Percentiles rank a stretch among this genome's conserved stretches.
These are phyloP conservation scores for Peromyscus nudipes DNA, from an alignment of 2,797 vertebrate genomes.

Conservation along the genomic window DNA sequence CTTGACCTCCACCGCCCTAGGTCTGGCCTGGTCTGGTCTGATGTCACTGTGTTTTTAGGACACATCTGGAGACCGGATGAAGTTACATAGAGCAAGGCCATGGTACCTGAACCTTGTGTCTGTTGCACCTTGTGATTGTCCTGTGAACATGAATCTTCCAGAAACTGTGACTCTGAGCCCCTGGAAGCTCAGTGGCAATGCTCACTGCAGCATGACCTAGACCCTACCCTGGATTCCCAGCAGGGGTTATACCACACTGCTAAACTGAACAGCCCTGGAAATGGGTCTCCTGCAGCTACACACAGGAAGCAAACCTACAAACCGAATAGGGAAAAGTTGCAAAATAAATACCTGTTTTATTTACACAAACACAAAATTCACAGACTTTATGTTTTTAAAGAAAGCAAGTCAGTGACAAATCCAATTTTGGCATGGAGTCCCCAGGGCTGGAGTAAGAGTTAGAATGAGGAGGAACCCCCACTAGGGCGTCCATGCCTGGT, in stretches of 20 bases:
- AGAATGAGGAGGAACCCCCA: too few species aligned
- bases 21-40: background rate
- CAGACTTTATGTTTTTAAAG: background rate
- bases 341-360: background rate
- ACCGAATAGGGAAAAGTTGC: background rate
- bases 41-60: background rate
- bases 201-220: background rate
- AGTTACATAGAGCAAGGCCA: background rate
- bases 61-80: background rate
- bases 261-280: too few species aligned
- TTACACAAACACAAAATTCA: background rate
- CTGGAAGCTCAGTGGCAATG: background rate
- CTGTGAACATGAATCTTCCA: background rate
- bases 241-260: accelerated
- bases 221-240: background rate
- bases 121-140: too few species aligned
- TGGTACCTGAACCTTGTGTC: too few species aligned
- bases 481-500: background rate
- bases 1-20: background rate
- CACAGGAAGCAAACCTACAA: background rate
- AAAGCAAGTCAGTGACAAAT: conserved; percentile 19
- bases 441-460: background rate
- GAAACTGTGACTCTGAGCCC: background rate
- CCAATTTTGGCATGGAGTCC: background rate
- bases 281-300: background rate